Evolutionary conservation across 2,888 invertebrate genomes (phyloP).

Genomic region (Standfussiana lucernea): DNA sequence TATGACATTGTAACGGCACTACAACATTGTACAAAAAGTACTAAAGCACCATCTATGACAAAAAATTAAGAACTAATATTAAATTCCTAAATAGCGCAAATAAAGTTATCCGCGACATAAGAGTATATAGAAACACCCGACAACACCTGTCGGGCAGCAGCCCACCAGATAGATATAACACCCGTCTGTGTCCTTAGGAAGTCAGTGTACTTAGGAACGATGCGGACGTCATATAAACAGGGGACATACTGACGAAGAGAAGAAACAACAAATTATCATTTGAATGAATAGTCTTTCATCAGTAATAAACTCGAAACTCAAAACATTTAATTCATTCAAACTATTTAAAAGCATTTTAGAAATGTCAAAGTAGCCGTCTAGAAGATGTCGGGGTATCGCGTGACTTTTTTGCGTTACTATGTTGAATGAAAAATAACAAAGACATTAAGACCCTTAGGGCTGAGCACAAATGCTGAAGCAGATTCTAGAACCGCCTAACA

Average conservation of each 20-base stretch:
- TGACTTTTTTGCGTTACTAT: neutral
- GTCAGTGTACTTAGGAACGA: slow-evolving; percentile 71
- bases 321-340: neutral
- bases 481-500: neutral
- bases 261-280: neutral
- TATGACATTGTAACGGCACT: too few relatives aligned
- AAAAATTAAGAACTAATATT: too few relatives aligned
- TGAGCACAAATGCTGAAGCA: neutral
- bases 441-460: neutral
- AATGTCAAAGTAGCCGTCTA: neutral
- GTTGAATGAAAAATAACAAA: neutral
- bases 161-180: too few relatives aligned
- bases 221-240: slow-evolving; percentile 45
- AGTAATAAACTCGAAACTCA: neutral
- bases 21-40: too few relatives aligned
- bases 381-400: neutral
- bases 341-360: neutral
- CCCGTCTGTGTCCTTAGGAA: too few relatives aligned
- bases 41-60: too few relatives aligned
- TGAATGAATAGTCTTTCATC: neutral
- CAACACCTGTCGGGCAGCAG: too few relatives aligned
- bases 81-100: too few relatives aligned
- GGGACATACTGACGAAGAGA: slow-evolving; percentile 29
- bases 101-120: too few relatives aligned
- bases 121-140: too few relatives aligned